Base-by-base conservation (phyloP, 2,113 vertebrate species). In the Chloroceryle aenea region DNA sequence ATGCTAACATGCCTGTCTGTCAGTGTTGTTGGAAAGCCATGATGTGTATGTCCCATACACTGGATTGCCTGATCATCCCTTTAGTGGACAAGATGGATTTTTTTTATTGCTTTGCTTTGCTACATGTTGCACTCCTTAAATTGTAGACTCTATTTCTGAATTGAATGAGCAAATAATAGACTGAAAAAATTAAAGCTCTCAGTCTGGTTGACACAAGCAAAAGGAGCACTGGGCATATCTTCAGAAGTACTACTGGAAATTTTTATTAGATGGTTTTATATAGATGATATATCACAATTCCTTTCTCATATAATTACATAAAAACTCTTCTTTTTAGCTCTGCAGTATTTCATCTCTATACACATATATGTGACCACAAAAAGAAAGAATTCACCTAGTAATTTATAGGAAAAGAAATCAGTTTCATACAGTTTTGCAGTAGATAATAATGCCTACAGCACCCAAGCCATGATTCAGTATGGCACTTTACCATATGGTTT, bases 171-270 rank as follows among this genome's bases (percentile, higher is more conserved):
- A 97, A 92, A 92, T 93, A 96, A 95, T 13, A 88, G 62, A 76
- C 64, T 73, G 75, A 30, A 94, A 88, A 94, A 95, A 97, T 97
- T 97, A 97, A 97, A 97, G 92, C 87, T 93, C 85, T 96, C 75
- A 90, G 87, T 95, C 93, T 96, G 92, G 73, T 77, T 96, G 95
- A 95, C 94, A 97, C 58, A 56, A 95, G 73, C 8, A 55, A 85
- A 93, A 68, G 82, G 94, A 97, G 93, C 94, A 61, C 68, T 88
- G 93, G 90, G 91, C 63, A 86, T 86, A 91, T 87, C 88, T 92
- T 95, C 64, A 74, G 69, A 90, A 93, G 85, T 36, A 63, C 48
- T 93, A 81, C 29, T 34, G 89, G 52, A 73, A 89, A 78, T 95
- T 83, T 96, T 94, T 97, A 95, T 95, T 94, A 66, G 53, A 42